Evolutionary conservation across 2,113 vertebrate species (phyloP).

Genomic region (rabbit (Oryctolagus cuniculus)): mOryCun1.1 NC_091438.1:59561001-59561500

Average conservation of each 20-base stretch:
- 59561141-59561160: not conserved
- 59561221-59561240: too few relatives aligned
- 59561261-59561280: too few relatives aligned
- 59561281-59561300: too few relatives aligned
- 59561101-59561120: not conserved
- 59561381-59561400: not conserved
- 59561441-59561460: not conserved
- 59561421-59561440: not conserved
- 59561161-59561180: not conserved
- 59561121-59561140: not conserved
- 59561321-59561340: too few relatives aligned
- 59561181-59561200: not conserved
- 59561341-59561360: too few relatives aligned
- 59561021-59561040: not conserved
- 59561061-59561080: not conserved
- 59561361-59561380: too few relatives aligned
- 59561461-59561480: not conserved
- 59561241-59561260: too few relatives aligned
- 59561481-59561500: not conserved
- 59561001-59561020: not conserved
- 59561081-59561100: not conserved
- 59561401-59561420: constrained; percentile 8
- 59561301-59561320: too few relatives aligned
- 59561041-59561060: not conserved
- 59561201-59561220: not conserved